Evolutionary conservation across 2,888 invertebrate genomes (phyloP), one percentile per base, ranked within the genome.

Genomic region (Euproctis similis): DNA sequence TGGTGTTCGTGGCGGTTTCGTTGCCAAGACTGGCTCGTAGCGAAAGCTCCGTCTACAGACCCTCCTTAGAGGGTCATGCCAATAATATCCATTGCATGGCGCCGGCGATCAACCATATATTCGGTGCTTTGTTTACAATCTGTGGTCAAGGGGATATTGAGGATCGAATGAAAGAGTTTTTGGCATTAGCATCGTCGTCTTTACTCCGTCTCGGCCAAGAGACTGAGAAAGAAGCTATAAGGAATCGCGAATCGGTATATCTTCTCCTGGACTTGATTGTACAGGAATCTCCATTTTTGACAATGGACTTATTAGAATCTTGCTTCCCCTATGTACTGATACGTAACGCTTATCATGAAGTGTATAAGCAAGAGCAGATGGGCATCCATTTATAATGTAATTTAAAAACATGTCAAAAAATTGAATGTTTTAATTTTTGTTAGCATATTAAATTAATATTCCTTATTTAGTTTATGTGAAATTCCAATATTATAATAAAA

Each of bases 51-150:
- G 94, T 95, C 55, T 95, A 95, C 64, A 87, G 94, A 34, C 93
- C 95, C 0, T 93, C 94, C 1, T 80, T 94, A 33, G 92, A 94
- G 82, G 97, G 97, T 0, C 98, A 99, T 66, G 91, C 95, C n/a
- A 99, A 99, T 77, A 99, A 99, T 70, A 96, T 96, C 38, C 99
- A 99, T 70, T 99, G 99, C 64, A 93, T 99, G 88, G 97, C 98
- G 1, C 90, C 95, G 23, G 97, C 98, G 0, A 94, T 98, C 19
- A 97, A 97, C 63, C 94, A 95, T 52, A 94, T 98, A 39, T 98
- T 98, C 59, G 97, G 97, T 9, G 98, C 98, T 1, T 78, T 99
- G 29, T 99, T 99, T 61, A 96, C 97, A 1, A 94, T 98, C 48
- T 96, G 97, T 62, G 96, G 95, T 0, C 94, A 95, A 63, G 95